These are phyloP conservation scores for Numida meleagris DNA, from an alignment of 2,113 vertebrate genomes.

Conservation along the genomic window DNA sequence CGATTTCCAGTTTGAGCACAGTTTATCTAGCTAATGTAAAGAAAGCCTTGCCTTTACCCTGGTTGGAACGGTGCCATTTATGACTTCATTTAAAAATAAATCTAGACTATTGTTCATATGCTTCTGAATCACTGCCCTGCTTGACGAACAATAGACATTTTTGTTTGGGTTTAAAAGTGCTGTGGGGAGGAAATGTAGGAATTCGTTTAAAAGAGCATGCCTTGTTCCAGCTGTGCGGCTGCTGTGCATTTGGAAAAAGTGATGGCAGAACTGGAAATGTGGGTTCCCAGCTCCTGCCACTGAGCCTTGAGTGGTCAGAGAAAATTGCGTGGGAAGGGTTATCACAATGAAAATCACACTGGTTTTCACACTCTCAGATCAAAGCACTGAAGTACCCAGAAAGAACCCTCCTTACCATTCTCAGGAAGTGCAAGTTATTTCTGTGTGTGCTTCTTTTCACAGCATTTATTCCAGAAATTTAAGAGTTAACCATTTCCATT, in stretches of 20 bases:
- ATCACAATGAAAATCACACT: neutral
- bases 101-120: neutral
- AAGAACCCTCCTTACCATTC: neutral
- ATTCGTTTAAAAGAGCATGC: neutral
- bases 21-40: neutral
- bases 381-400: neutral
- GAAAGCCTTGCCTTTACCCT: neutral
- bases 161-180: neutral
- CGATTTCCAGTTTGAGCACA: neutral
- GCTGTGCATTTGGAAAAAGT: rapidly evolving
- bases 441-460: neutral
- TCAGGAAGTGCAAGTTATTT: neutral
- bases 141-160: rapidly evolving
- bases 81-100: slow-evolving; percentile 7
- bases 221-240: neutral
- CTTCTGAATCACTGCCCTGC: neutral
- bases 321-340: neutral
- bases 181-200: neutral
- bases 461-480: neutral
- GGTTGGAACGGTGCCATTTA: neutral
- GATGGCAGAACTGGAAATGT: neutral
- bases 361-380: neutral
- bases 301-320: neutral
- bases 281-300: neutral
- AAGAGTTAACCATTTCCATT: neutral